These are phyloP conservation scores for Eledona agricola DNA, from an alignment of 2,888 invertebrate genomes.

Conservation along the genomic window DNA sequence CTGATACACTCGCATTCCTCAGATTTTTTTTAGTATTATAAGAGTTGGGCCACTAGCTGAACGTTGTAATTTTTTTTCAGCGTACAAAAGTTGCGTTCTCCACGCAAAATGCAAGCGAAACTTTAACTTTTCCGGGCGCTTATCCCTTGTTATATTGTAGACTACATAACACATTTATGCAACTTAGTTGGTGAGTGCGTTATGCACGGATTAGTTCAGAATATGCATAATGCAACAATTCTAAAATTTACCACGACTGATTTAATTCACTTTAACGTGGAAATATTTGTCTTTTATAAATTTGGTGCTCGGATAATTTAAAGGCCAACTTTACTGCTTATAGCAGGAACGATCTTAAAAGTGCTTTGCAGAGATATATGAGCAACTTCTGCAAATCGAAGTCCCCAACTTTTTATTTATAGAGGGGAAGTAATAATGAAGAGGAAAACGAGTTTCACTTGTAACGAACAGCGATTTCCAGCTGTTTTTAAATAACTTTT, in stretches of 20 bases:
- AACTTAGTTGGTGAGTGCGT: neutral
- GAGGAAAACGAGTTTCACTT: constrained; percentile 22
- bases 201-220: constrained; percentile 2
- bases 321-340: constrained; percentile 2
- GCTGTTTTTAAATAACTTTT: no score
- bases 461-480: no score
- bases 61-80: no score
- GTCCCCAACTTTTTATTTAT: constrained; percentile 30
- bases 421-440: constrained; percentile 24
- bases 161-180: constrained; percentile 1
- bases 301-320: neutral
- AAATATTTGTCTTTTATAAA: neutral
- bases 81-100: neutral
- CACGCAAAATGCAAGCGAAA: neutral
- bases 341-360: constrained; percentile 13
- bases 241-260: no score
- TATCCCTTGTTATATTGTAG: neutral
- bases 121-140: neutral
- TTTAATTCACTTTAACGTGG: no score
- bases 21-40: no score
- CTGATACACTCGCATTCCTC: no score
- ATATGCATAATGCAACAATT: neutral
- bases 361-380: constrained; percentile 5
- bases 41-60: no score
- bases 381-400: constrained; percentile 14